Percentiles rank a stretch among this genome's conserved stretches.
Conservation (phyloP, 2,113 vertebrate genomes). For the Chionis minor region DNA sequence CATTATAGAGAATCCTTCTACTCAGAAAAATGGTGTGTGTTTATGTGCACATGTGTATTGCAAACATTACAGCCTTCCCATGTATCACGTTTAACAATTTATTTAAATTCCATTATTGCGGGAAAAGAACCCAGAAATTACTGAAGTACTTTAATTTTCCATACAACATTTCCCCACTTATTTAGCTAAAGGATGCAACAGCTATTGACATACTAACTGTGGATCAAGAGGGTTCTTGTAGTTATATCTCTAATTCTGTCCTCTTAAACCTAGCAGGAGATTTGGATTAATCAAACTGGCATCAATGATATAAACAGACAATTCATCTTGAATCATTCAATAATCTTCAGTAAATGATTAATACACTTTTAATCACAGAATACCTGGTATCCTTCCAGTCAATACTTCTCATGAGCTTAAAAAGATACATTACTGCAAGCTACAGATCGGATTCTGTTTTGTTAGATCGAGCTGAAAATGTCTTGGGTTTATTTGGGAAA, state of each 20-base stretch:
- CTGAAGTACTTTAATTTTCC: constrained; percentile 51
- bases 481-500: neutral
- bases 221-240: constrained; percentile 55
- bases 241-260: constrained; percentile 24
- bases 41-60: neutral
- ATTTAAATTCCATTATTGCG: constrained; percentile 44
- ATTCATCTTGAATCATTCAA: constrained; percentile 53
- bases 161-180: constrained; percentile 37
- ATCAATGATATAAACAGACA: constrained; percentile 54
- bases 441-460: neutral
- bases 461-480: neutral
- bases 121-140: constrained; percentile 21
- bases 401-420: neutral
- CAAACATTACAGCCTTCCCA: constrained; percentile 31
- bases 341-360: constrained; percentile 56
- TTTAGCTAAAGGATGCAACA: constrained; percentile 58
- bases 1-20: constrained; percentile 34
- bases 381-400: constrained; percentile 17
- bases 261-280: constrained; percentile 42
- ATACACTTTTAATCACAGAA: constrained; percentile 50
- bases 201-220: constrained; percentile 54
- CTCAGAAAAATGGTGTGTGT: constrained; percentile 34
- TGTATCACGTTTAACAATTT: constrained; percentile 54
- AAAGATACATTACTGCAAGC: constrained; percentile 2
- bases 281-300: constrained; percentile 46